Base-by-base conservation (phyloP, 2,888 invertebrate species). In the Rhingia campestris region DNA sequence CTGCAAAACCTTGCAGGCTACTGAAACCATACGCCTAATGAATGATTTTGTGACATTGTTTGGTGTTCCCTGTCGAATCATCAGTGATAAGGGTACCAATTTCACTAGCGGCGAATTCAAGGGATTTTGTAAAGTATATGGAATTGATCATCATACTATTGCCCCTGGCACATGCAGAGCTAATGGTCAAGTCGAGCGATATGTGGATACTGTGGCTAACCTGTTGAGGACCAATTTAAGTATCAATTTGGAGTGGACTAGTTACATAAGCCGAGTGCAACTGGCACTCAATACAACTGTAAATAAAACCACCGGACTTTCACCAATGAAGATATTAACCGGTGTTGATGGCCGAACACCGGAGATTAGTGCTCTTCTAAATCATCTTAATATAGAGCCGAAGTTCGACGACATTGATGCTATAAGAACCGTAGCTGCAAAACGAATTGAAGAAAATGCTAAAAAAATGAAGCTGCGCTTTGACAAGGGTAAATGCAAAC, bases 101-200 rank as follows among this genome's bases (percentile, higher is more conserved):
- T 69, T 56, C 14, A 56, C 56, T 7, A 37, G 47, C 7, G 69
- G 32, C 6, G 43, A 47, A n/a, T n/a, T 69, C 43, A 43, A 69
- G 35, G 14, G 4, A n/a, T 35, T 69, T 45, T 56, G 69, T 22
- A 56, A 12, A 14, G 41, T 43, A 12, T 58, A 45, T n/a, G 69
- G 69, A 10, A 69, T 69, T n/a, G 56, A 56, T 35, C 69, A 69
- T 37, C 45, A 69, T 22, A 69, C 56, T 4, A 69, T 69, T 22
- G 56, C 56, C 30, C 33, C 66, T 9, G 54, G 43, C 6, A 67
- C 41, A 2, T 41, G 53, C 22, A 47, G 66, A 53, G 39, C 66
- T 30, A 66, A n/a, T n/a, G n/a, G n/a, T n/a, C n/a, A n/a, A n/a
- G n/a, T n/a, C n/a, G n/a, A n/a, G n/a, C n/a, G n/a, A n/a, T n/a